These are phyloP conservation scores for Drosophila auraria DNA, from an alignment of 1,140 invertebrate species.

Conservation along the genomic window DNA sequence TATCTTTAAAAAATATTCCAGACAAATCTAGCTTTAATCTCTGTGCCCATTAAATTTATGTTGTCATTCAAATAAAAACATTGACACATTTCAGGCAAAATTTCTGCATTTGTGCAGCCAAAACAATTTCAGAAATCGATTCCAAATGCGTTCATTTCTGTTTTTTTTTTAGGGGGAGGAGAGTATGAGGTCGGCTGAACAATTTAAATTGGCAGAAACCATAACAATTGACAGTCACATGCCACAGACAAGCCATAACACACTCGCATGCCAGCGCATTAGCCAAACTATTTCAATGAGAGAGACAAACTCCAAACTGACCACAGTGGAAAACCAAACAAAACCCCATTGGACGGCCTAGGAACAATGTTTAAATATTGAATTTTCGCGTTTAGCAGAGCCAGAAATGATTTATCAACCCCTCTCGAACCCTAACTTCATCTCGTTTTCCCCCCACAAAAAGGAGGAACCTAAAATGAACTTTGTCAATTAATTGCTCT, in stretches of 20 bases:
- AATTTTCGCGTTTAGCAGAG: slow-evolving; percentile 59
- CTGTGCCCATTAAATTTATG: slow-evolving; percentile 4
- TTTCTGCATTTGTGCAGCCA: slow-evolving; percentile 28
- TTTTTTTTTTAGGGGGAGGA: not conserved
- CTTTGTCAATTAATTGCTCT: slow-evolving; percentile 81
- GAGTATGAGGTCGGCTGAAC: slow-evolving; percentile 6
- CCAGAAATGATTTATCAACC: slow-evolving; percentile 44
- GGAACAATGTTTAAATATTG: slow-evolving; percentile 74
- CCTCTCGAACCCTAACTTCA: not conserved
- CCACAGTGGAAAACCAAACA: slow-evolving; percentile 54
- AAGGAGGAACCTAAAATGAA: slow-evolving; percentile 69
- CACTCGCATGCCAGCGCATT: slow-evolving; percentile 31
- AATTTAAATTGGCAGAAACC: slow-evolving; percentile 64
- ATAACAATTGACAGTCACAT: slow-evolving; percentile 77
- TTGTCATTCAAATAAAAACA: slow-evolving; percentile 20
- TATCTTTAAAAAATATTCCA: not conserved
- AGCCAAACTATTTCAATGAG: slow-evolving; percentile 49
- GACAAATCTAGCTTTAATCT: not conserved
- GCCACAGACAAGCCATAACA: slow-evolving; percentile 67
- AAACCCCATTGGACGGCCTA: slow-evolving; percentile 26
- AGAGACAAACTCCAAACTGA: slow-evolving; percentile 40
- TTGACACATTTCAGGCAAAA: slow-evolving; percentile 46
- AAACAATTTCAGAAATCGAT: slow-evolving; percentile 46
- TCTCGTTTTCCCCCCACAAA: not conserved
- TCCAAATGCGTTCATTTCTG: slow-evolving; percentile 25